Conservation (phyloP, 2,797 vertebrate species). For the Kryptopterus vitreolus region DNA sequence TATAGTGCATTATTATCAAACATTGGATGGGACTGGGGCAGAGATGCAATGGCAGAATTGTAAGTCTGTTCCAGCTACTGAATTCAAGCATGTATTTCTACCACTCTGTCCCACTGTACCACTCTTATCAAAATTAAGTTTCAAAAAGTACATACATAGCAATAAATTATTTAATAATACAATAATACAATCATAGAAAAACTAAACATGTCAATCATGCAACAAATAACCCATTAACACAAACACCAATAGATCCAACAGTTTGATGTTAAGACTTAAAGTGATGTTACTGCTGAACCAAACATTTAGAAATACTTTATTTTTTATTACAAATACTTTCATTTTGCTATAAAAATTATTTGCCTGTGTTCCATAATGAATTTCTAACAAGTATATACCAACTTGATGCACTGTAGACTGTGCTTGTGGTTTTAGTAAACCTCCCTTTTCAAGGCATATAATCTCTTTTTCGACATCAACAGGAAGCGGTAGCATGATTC, state of each 20-base stretch:
- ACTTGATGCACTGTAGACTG: slow-evolving; percentile 1
- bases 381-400: neutral
- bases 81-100: slow-evolving; percentile 11
- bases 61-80: slow-evolving; percentile 3
- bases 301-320: neutral
- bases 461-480: slow-evolving; percentile 4
- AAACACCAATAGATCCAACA: neutral
- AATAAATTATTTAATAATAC: neutral
- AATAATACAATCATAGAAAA: neutral
- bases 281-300: neutral
- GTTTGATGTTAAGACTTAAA: neutral
- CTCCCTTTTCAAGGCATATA: slow-evolving; percentile 27
- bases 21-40: neutral
- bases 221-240: neutral
- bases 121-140: neutral
- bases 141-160: neutral
- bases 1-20: slow-evolving; percentile 12
- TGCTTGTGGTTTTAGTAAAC: slow-evolving; percentile 37
- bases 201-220: neutral
- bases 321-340: too few species aligned
- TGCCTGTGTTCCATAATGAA: neutral
- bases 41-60: slow-evolving; percentile 9
- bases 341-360: neutral
- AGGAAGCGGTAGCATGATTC: slow-evolving; percentile 30
- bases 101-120: too few species aligned